Base-by-base conservation (phyloP, 2,888 invertebrate genomes). In the Eubasilissa splendida region DNA sequence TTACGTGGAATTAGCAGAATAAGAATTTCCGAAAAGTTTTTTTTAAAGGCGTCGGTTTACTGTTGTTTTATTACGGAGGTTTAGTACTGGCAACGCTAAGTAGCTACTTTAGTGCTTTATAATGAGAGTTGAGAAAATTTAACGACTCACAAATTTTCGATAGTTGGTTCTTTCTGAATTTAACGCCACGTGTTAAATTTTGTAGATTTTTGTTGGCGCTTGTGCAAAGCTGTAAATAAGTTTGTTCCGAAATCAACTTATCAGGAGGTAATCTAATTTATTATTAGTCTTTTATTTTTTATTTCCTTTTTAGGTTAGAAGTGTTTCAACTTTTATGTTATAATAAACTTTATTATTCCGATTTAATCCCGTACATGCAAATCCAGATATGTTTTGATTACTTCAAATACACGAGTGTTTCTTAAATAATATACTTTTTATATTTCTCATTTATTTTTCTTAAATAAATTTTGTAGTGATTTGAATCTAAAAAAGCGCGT, bases 41-140 rank as follows among this genome's bases (percentile, higher is more conserved):
- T 70, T 70, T 70, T 70, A 54, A 53, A 54, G 31, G 53, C 70
- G 70, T 54, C 22, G 11, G 14, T 22, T 70, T 70, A 53, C 53
- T 70, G 70, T 70, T 70, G 14, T 76, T 76, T 76, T 60, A 76
- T 58, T 63, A 63, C 60, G 9, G 14, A 14, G 60, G 12, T 52
- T 50, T 52, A 63, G 76, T 54, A 14, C 63, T 31, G 11, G n/a
- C 53, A 8, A n/a, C 14, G 60, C 50, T 52, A n/a, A 60, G 63
- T 60, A 52, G 52, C 63, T 10, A 50, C 14, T 76, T 76, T 76
- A 76, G 59, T 63, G 54, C 53, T 76, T 76, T 59, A 50, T 76
- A 60, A 76, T 76, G 76, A 59, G 22, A 76, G 52, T 76, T 76
- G 58, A 12, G 76, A 76, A 76, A 76, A 14, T 76, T 76, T 76